A percentile compares a stretch with the other conserved stretches of the same genome.
phyloP scores from a whole-genome alignment of 2,113 vertebrate species.

The Entosphenus tridentatus region DNA sequence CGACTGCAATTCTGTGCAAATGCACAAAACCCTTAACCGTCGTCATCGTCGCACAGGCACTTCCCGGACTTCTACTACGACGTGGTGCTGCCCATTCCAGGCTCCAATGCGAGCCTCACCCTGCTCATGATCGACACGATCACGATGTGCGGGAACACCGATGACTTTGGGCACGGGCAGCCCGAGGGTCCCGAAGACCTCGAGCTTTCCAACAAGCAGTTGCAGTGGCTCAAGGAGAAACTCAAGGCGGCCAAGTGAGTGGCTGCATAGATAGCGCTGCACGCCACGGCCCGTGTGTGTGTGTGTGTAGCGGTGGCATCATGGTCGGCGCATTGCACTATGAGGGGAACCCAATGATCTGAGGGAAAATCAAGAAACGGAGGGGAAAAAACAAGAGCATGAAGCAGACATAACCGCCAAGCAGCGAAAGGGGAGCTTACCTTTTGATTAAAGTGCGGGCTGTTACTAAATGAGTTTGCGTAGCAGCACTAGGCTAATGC shows the following conservation, averaged over 20 bases:
- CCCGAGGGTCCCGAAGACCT: conserved; percentile 20
- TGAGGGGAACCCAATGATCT: too few relatives aligned
- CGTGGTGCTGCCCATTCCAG: conserved; percentile 37
- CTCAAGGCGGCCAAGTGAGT: conserved; percentile 20
- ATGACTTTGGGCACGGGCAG: conserved; percentile 31
- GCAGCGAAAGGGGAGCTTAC: too few relatives aligned
- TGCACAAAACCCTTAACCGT: neutral
- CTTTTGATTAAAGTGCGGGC: too few relatives aligned
- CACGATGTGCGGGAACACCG: conserved; percentile 42
- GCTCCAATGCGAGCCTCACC: conserved; percentile 28
- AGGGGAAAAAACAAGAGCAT: too few relatives aligned
- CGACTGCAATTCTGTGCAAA: too few relatives aligned
- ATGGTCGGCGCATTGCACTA: neutral
- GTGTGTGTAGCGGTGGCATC: neutral
- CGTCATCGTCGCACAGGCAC: conserved; percentile 22
- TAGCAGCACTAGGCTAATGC: too few relatives aligned
- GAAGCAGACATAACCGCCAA: too few relatives aligned
- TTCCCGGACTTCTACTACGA: conserved; percentile 55
- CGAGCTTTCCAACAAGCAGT: conserved; percentile 26
- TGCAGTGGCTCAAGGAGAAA: conserved; percentile 41
- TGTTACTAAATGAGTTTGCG: too few relatives aligned
- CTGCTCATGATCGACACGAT: conserved; percentile 64
- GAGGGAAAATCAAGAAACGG: too few relatives aligned
- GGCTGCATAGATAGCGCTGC: neutral
- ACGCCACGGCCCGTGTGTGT: neutral